These are phyloP conservation scores for Augiades crinisus DNA, from an alignment of 2,888 invertebrate species.

Conservation along the genomic window DNA sequence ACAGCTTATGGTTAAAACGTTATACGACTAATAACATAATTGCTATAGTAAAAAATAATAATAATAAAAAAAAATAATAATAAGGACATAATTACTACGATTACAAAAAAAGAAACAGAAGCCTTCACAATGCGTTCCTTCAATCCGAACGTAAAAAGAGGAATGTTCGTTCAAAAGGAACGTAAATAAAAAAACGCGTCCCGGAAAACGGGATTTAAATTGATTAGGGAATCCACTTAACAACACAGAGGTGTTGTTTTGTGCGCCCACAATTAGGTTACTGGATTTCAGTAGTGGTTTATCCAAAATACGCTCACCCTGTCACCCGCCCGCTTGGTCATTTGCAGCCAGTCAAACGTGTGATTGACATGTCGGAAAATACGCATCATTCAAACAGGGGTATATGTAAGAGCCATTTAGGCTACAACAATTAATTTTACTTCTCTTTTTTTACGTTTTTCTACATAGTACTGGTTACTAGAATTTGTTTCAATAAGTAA, in stretches of 20 bases:
- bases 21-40: no score
- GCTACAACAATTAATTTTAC: no score
- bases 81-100: no score
- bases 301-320: slow-evolving; percentile 29
- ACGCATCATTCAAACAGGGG: slow-evolving; percentile 47
- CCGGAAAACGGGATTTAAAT: slow-evolving; percentile 14
- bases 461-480: no score
- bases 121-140: no score
- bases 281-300: slow-evolving; percentile 32
- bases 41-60: no score
- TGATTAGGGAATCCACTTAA: slow-evolving; percentile 23
- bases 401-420: no score
- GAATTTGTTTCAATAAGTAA: no score
- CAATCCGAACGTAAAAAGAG: slow-evolving; percentile 11
- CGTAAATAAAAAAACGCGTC: slow-evolving; percentile 13
- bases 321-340: slow-evolving; percentile 45
- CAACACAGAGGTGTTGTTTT: slow-evolving; percentile 24
- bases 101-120: no score
- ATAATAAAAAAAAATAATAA: no score
- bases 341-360: slow-evolving; percentile 51
- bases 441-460: no score
- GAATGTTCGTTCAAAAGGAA: slow-evolving; percentile 9
- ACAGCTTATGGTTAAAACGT: no score
- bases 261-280: slow-evolving; percentile 25
- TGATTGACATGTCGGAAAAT: slow-evolving; percentile 61